A percentile compares a stretch with the other conserved stretches of the same genome.
These are phyloP conservation scores for Lasiommata megera DNA, from an alignment of 2,888 invertebrate genomes.

Conservation along the genomic window DNA sequence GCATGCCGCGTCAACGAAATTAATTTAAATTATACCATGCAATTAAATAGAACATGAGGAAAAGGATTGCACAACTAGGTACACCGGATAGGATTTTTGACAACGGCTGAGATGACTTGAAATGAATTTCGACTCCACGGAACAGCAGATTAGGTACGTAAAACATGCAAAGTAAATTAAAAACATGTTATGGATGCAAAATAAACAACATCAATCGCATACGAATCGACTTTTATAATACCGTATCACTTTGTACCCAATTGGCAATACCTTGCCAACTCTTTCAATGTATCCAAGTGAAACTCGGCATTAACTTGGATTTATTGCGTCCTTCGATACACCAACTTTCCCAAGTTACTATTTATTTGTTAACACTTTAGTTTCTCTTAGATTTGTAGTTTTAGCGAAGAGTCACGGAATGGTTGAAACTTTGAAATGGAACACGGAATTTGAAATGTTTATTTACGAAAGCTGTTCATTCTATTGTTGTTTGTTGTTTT, in stretches of 20 bases:
- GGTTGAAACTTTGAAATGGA: constrained; percentile 22
- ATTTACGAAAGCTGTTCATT: neutral
- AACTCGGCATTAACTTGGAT: constrained; percentile 41
- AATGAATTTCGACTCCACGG: too few relatives aligned
- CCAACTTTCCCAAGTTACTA: constrained; percentile 34
- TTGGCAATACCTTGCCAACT: constrained; percentile 33
- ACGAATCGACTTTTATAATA: constrained; percentile 10
- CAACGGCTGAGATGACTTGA: too few relatives aligned
- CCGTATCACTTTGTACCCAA: constrained; percentile 31
- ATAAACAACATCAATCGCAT: constrained; percentile 3
- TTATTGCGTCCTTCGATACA: constrained; percentile 39
- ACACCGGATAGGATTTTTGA: too few relatives aligned
- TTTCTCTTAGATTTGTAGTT: constrained; percentile 24
- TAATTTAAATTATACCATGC: too few relatives aligned
- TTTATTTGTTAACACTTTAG: constrained; percentile 37
- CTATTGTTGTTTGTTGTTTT: neutral
- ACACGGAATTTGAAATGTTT: constrained; percentile 6
- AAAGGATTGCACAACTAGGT: too few relatives aligned
- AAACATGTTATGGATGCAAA: neutral
- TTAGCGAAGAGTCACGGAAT: constrained; percentile 22
- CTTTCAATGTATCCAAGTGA: constrained; percentile 36
- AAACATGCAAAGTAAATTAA: neutral
- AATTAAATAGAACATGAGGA: too few relatives aligned
- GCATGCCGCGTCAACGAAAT: too few relatives aligned
- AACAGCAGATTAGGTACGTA: too few relatives aligned